Conservation (phyloP, 2,797 vertebrate species). For the Martes flavigula region DNA sequence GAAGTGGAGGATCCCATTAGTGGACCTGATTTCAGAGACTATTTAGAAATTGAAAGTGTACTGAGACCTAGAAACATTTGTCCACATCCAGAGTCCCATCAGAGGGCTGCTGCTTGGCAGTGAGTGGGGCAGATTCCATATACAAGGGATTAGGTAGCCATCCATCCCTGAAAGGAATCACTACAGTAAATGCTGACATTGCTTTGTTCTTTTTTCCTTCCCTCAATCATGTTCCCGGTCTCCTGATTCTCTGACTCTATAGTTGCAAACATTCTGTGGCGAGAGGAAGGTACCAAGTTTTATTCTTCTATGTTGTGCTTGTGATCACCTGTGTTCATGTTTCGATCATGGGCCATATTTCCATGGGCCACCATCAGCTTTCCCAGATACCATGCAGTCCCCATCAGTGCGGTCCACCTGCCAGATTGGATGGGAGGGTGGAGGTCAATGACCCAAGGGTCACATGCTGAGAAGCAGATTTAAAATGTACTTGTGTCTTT, state of each 20-base stretch:
- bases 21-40: background rate
- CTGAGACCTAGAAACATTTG: background rate
- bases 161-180: slow-evolving; percentile 40
- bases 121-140: background rate
- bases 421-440: rapidly evolving
- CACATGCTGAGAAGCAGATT: background rate
- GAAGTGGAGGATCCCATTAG: background rate
- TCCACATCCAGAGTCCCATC: background rate
- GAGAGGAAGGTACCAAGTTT: slow-evolving; percentile 91
- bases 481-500: background rate
- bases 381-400: slow-evolving; percentile 11
- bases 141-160: background rate
- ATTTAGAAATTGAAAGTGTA: background rate
- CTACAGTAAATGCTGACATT: slow-evolving; percentile 75
- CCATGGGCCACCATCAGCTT: slow-evolving; percentile 67
- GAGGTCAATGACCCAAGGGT: background rate
- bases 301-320: slow-evolving; percentile 78
- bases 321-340: slow-evolving; percentile 80
- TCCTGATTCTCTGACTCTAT: slow-evolving; percentile 81
- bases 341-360: slow-evolving; percentile 77
- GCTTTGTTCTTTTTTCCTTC: slow-evolving; percentile 76
- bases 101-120: background rate
- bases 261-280: slow-evolving; percentile 94
- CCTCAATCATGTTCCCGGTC: slow-evolving; percentile 77
- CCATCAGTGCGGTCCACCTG: background rate